These are phyloP conservation scores for Coremacera marginata DNA, from an alignment of 2,888 invertebrate genomes.

Conservation along the genomic window DNA sequence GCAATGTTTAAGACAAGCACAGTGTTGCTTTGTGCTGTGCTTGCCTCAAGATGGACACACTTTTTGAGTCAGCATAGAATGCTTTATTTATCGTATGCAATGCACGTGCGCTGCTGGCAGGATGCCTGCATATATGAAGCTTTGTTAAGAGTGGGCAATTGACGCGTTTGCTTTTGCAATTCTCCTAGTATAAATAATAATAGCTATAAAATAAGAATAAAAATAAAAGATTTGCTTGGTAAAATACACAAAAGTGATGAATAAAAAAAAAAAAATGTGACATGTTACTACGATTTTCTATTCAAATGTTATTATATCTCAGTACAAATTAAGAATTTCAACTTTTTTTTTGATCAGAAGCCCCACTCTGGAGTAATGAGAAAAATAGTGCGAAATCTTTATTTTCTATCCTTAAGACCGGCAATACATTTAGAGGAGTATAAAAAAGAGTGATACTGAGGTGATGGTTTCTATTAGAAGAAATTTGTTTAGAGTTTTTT, in stretches of 20 bases:
- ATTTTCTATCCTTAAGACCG: too few species aligned
- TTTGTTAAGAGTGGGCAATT: not conserved
- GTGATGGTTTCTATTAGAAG: too few species aligned
- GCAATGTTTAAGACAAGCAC: constrained; percentile 19
- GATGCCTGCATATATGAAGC: not conserved
- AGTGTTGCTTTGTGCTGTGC: constrained; percentile 35
- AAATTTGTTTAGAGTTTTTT: too few species aligned
- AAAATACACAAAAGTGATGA: not conserved
- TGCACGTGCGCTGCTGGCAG: constrained; percentile 7
- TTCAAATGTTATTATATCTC: too few species aligned
- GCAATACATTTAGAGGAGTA: too few species aligned
- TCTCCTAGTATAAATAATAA: not conserved
- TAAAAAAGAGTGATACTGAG: too few species aligned
- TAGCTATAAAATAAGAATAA: not conserved
- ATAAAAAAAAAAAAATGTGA: too few species aligned
- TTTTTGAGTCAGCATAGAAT: constrained; percentile 47
- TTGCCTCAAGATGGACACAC: constrained; percentile 63
- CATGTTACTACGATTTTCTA: too few species aligned
- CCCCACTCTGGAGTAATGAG: too few species aligned
- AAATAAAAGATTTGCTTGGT: not conserved
- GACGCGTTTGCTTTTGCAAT: not conserved
- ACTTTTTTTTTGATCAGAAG: too few species aligned
- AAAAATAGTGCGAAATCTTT: too few species aligned
- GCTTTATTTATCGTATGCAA: constrained; percentile 17
- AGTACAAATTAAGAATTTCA: too few species aligned